Percentiles rank a stretch among this genome's conserved stretches.
These are phyloP conservation scores for Heloderma charlesbogerti DNA, from an alignment of 2,113 vertebrate genomes.

Conservation along the genomic window DNA sequence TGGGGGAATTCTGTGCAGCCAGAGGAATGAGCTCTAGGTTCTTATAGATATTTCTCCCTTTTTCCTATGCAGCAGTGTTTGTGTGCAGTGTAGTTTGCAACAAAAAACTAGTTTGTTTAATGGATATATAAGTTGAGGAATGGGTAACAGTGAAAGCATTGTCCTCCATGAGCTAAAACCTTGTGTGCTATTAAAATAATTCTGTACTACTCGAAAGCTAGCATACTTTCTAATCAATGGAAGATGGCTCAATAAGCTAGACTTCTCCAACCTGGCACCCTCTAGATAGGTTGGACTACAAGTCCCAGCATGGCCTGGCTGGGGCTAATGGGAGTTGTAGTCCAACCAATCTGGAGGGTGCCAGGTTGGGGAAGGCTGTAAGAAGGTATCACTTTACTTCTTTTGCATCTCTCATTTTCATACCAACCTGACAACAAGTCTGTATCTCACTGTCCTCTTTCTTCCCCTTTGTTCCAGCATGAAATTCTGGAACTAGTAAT, in stretches of 20 bases:
- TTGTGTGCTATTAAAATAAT: not conserved
- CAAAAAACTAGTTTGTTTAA: not conserved
- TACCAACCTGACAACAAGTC: not conserved
- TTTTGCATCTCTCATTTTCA: not conserved
- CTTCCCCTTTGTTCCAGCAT: not conserved
- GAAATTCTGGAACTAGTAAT: not conserved
- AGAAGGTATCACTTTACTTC: constrained; percentile 20
- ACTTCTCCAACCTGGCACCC: no score
- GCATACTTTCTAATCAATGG: not conserved
- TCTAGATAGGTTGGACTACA: no score
- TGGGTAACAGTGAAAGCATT: not conserved
- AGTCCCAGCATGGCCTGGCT: no score
- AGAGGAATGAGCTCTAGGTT: constrained; percentile 40
- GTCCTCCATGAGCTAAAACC: not conserved
- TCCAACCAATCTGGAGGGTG: no score
- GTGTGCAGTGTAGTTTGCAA: not conserved
- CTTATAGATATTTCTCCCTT: constrained; percentile 60
- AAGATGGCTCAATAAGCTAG: not conserved
- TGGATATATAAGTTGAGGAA: not conserved
- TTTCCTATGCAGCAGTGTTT: not conserved
- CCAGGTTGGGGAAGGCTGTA: no score
- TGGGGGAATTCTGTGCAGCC: constrained; percentile 14
- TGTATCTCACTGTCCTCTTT: not conserved
- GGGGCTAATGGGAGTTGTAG: no score
- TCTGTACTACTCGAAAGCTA: not conserved